Conservation (phyloP, 2,797 vertebrate species). For the Phataginus tricuspis region DNA sequence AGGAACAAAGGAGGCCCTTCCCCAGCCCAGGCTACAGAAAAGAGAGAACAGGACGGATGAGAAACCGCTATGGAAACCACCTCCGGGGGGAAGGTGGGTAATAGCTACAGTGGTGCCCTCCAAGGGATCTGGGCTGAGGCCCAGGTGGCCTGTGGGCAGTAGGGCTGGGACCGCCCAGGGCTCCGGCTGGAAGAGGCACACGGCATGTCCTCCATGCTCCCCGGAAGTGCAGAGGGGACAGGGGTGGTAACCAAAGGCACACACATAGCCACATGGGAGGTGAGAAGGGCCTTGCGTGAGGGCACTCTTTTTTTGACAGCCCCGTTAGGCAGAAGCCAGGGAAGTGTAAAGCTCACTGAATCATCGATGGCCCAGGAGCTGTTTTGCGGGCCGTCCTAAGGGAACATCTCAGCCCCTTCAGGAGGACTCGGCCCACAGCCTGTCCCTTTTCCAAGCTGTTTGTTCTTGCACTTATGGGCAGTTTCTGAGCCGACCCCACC, state of each 20-base stretch:
- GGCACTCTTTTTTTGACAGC: conserved; percentile 58
- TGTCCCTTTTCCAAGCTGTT: conserved; percentile 79
- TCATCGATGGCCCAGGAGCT: conserved; percentile 76
- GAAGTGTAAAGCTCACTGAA: conserved; percentile 41
- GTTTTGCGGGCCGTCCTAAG: conserved; percentile 66
- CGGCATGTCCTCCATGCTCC: background rate
- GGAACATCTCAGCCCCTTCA: conserved; percentile 66
- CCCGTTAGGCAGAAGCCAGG: conserved; percentile 57
- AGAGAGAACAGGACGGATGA: background rate
- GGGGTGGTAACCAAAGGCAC: background rate
- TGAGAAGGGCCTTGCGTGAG: background rate
- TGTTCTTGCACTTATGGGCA: conserved; percentile 77
- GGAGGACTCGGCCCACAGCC: conserved; percentile 65
- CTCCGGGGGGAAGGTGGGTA: no score
- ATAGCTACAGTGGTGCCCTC: background rate
- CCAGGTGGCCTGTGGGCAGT: background rate
- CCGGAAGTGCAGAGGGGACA: background rate
- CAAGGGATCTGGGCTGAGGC: background rate
- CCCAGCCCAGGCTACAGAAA: background rate
- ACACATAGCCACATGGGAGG: background rate
- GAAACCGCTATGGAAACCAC: background rate
- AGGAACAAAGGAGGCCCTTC: background rate
- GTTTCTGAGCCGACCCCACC: conserved; percentile 69
- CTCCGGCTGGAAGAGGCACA: background rate
- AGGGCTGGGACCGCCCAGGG: background rate